Evolutionary conservation across 2,113 vertebrate genomes (phyloP).

Genomic region (Corythaeola cristata): DNA sequence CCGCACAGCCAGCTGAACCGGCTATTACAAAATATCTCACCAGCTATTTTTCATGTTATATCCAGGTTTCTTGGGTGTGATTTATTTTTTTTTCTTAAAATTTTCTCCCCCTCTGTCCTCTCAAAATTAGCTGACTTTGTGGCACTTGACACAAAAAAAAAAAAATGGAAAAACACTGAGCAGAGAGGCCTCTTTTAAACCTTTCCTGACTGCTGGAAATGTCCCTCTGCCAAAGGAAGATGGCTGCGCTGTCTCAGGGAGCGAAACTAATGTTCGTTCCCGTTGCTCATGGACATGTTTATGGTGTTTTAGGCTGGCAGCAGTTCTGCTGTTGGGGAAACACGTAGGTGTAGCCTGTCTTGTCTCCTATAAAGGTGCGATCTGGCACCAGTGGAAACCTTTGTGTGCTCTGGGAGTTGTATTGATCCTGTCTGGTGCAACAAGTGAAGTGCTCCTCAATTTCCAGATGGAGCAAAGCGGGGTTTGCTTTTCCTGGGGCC

Average conservation of each 20-base stretch:
- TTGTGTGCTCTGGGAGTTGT: background rate
- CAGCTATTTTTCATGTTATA: background rate
- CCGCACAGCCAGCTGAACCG: background rate
- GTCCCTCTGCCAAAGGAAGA: background rate
- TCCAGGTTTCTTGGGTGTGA: background rate
- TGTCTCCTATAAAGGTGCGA: background rate
- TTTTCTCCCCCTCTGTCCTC: background rate
- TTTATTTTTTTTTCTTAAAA: background rate
- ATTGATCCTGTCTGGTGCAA: background rate
- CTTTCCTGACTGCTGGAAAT: background rate
- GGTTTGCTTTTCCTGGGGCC: background rate
- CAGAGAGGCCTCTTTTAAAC: background rate
- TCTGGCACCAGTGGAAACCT: background rate
- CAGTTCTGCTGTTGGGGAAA: background rate
- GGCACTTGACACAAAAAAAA: background rate
- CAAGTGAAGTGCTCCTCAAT: background rate
- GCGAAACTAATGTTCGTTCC: background rate
- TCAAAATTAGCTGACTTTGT: background rate
- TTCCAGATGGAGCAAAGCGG: background rate
- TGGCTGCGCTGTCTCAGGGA: background rate
- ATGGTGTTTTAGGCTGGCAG: background rate
- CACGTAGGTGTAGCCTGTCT: background rate
- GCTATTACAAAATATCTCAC: background rate
- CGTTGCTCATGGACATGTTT: background rate
- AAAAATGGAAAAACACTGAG: background rate